Percentiles rank a stretch among this genome's conserved stretches.
Conservation (phyloP, 2,888 invertebrate species). For the Drosophila acutilabella region DNA sequence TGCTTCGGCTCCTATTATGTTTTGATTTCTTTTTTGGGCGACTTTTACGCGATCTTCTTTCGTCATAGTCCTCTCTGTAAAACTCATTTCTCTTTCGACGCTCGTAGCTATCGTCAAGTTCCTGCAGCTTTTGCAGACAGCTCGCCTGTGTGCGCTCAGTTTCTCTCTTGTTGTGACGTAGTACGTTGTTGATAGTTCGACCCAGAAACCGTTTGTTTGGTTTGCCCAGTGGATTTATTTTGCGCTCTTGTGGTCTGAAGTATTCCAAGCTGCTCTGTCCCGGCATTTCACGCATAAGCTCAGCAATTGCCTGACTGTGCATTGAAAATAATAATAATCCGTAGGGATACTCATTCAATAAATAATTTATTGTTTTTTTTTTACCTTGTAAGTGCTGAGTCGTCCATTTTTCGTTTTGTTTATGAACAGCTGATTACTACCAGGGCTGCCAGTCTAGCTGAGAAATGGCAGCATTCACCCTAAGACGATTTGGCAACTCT, state of each 20-base stretch:
- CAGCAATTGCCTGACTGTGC: slow-evolving; percentile 74
- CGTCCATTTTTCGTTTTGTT: slow-evolving; percentile 63
- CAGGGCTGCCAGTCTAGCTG: slow-evolving; percentile 3
- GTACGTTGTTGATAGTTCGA: slow-evolving; percentile 73
- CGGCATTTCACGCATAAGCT: slow-evolving; percentile 72
- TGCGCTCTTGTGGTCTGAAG: slow-evolving; percentile 62
- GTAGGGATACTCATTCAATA: neutral
- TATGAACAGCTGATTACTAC: slow-evolving; percentile 11
- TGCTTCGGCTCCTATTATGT: slow-evolving; percentile 9
- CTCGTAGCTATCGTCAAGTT: slow-evolving; percentile 66
- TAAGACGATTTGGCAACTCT: neutral
- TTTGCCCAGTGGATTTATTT: slow-evolving; percentile 78
- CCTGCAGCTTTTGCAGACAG: slow-evolving; percentile 72
- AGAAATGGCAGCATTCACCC: neutral
- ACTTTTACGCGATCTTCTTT: slow-evolving; percentile 11
- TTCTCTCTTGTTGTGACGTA: slow-evolving; percentile 76
- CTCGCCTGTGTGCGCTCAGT: slow-evolving; percentile 61
- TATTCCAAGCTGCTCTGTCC: slow-evolving; percentile 18
- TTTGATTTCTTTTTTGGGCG: slow-evolving; percentile 19
- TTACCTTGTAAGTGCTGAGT: slow-evolving; percentile 71
- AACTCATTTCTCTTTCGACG: slow-evolving; percentile 44
- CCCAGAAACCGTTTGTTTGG: slow-evolving; percentile 81
- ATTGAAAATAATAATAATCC: neutral
- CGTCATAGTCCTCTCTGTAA: slow-evolving; percentile 19
- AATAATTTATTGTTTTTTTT: slow-evolving; percentile 6